Base-by-base conservation (phyloP, 2,888 invertebrate species). In the Hedychridium roseum region DNA sequence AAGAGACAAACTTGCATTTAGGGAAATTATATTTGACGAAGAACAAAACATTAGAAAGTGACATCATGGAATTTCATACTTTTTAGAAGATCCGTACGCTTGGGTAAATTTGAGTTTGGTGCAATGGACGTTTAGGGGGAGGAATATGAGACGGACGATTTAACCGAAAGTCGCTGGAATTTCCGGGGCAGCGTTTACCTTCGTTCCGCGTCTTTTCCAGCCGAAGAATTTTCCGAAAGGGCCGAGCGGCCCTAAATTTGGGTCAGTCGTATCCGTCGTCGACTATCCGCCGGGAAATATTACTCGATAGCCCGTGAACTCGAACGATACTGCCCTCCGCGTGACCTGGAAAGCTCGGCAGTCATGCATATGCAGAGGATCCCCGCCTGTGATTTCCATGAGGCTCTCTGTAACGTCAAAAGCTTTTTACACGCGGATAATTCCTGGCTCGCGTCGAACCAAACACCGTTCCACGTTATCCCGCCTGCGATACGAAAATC, bases 281-380 rank as follows among this genome's bases (percentile, higher is more conserved):
- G n/a, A n/a, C n/a, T n/a, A n/a, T 11, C 26, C 28, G 38, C 34
- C n/a, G n/a, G 21, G 39, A 46, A 43, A 54, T 37, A 50, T 50
- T 52, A 41, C 45, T 50, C 48, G 42, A 52, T 50, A 44, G 50
- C 28, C 37, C 15, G 48, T 40, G 34, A 54, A 60, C 47, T 54
- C 41, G 40, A 50, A 43, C 45, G 50, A 54, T 52, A 52, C 51
- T 45, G 47, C 20, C 11, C 28, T 51, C 56, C 47, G 52, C 50
- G 43, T 36, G 60, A 64, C 38, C 57, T 43, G 48, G 48, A 60
- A 64, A 62, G 64, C 43, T 37, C 14, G 23, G 43, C n/a, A 23
- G 27, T 49, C 57, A 60, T 62, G 44, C 57, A 64, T 52, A 62
- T 60, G 62, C 57, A 50, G 39, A 30, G 35, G n/a, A n/a, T n/a